phyloP scores from a whole-genome alignment of 1,140 invertebrate genomes.

The Procambarus clarkii region DNA sequence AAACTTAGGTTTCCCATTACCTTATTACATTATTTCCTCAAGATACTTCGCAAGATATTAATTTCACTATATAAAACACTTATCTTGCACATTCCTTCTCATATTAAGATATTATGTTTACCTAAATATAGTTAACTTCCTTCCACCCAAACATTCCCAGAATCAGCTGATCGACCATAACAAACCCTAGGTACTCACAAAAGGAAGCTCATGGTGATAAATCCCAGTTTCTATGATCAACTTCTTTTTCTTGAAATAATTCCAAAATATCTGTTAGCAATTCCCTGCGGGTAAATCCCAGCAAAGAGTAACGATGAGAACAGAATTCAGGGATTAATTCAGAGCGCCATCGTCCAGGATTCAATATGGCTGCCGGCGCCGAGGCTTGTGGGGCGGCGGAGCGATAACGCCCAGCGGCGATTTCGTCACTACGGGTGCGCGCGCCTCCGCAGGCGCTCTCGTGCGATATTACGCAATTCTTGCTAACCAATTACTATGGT shows the following conservation, averaged over 20 bases:
- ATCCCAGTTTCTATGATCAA: not conserved
- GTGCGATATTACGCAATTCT: no score
- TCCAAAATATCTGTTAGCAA: not conserved
- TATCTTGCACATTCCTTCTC: no score
- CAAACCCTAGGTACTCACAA: constrained; percentile 73
- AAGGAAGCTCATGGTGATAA: constrained; percentile 75
- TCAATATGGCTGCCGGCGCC: constrained; percentile 34
- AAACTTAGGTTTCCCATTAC: no score
- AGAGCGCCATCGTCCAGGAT: constrained; percentile 19
- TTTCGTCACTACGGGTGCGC: not conserved
- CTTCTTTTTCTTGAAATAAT: not conserved
- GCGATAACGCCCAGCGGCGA: constrained; percentile 15
- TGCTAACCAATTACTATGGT: no score
- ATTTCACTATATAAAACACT: no score
- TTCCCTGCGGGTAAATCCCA: not conserved
- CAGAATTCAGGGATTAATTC: constrained; percentile 11
- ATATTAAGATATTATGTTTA: no score
- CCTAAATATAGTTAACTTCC: no score
- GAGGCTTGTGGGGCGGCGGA: constrained; percentile 26
- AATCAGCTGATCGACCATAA: constrained; percentile 68
- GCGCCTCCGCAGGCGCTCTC: no score
- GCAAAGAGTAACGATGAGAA: not conserved
- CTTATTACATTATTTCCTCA: no score
- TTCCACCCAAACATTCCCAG: not conserved
- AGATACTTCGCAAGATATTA: no score